Base-by-base conservation (phyloP, 2,113 vertebrate species). In the Gambusia holbrooki region DNA sequence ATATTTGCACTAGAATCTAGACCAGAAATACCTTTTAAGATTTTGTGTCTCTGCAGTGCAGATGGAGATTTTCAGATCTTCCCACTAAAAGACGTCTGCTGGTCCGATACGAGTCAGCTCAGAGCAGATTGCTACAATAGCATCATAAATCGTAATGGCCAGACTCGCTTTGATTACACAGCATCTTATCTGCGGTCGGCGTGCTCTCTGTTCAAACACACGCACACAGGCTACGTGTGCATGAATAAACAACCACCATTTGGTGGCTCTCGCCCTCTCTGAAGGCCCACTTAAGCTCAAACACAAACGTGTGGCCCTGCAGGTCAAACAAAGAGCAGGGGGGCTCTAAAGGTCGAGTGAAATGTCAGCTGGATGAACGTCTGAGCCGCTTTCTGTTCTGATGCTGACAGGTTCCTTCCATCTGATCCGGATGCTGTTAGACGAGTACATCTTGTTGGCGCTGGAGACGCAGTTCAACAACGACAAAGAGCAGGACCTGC, bases 391-490 rank as follows among this genome's bases (percentile, higher is more conserved):
- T 62, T 66, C 1, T 22, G 10, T 66, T 60, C 42, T 27, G 25
- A 12, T 32, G 0, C 14, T 2, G 30, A 13, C 91, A 99, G 98
- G 98, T 74, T 99, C 98, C 80, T 99, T 99, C 94, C 98, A 99
- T 87, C 94, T 99, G 91, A 97, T 99, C 86, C 92, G 98, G 84
- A 99, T 99, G 98, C 95, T 99, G 82, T 89, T 99, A 37, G 98
- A 99, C 79, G 98, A 99, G 86, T 99, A 99, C 89, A 98, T 99
- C 91, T 95, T 99, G 66, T 79, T 99, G 14, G 97, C 97, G 63
- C 96, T 99, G 92, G 98, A 99, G 91, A 98, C 98, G 13, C 98
- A 99, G 85, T 99, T 99, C 93, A 99, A 98, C 90, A 99, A 99
- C 25, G 96, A 99, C 94, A 99, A 98, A 93, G 98, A 99, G 88